Conservation (phyloP, 2,113 vertebrate genomes). For the Pterocles burchelli region DNA sequence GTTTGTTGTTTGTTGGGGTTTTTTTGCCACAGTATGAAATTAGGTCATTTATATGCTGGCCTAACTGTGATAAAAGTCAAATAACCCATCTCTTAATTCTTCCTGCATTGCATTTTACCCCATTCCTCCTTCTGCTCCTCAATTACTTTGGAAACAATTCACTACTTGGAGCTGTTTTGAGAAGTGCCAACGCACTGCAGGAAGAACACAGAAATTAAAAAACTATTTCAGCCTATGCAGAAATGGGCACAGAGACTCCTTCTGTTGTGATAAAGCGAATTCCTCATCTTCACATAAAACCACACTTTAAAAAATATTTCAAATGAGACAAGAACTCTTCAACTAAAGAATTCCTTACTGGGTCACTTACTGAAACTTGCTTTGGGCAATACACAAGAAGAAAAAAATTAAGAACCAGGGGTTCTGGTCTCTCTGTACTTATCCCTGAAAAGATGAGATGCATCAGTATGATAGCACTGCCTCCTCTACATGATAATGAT, state of each 20-base stretch:
- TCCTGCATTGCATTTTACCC: neutral
- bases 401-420: neutral
- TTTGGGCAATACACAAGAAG: neutral
- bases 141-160: neutral
- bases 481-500: rapidly evolving
- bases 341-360: neutral
- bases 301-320: neutral
- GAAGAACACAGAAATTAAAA: neutral
- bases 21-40: neutral
- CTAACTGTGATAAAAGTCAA: neutral
- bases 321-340: neutral
- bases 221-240: neutral
- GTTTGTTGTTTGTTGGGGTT: too few species aligned
- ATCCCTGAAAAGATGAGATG: neutral
- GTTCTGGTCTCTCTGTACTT: neutral
- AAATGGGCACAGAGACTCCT: neutral
- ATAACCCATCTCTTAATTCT: neutral
- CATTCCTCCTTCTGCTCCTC: neutral
- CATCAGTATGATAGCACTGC: neutral
- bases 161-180: neutral
- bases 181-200: neutral
- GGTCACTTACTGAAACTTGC: neutral
- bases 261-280: rapidly evolving
- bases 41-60: neutral
- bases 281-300: neutral